Evolutionary conservation across 1,140 invertebrate genomes (phyloP), one percentile per base, ranked within the genome.

Genomic region (Dinothrombium tinctorium): DNA sequence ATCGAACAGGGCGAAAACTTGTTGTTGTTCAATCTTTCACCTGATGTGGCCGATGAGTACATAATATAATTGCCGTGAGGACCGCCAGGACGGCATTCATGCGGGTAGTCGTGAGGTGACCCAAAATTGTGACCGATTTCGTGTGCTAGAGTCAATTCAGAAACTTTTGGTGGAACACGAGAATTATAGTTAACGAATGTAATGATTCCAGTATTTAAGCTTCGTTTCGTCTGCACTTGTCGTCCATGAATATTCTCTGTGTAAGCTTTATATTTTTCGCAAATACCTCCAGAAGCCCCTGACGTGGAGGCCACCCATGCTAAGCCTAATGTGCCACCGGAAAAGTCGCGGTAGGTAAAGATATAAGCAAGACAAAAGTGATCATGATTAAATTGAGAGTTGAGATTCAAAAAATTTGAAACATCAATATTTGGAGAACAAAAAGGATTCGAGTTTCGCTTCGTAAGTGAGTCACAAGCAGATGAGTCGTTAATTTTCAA

Each of bases 91-190:
- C 80, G 69, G 59, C 87, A 89, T 56, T 83, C 74, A 14, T 69
- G 67, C 1, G 87, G 86, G 59, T 80, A 90, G 59, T 98, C 90
- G 60, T 96, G 90, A 76, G 84, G 83, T 17, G 89, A 94, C 43
- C 92, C 92, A 58, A 99, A 98, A 62, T 96, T 98, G 59, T 99
- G 92, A 26, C 92, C 90, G 53, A 98, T 92, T 68, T 99, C 92
- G 58, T 99, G 92, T 7, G 92, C 94, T 42, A 99, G 64, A 7
- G 92, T 99, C 11, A 99, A 61, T 55, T 96, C 89, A 5, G 87
- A 95, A 14, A 98, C 92, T 61, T 89, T 89, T 0, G 80, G 83
- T 42, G 79, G 89, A 15, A 98, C 90, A 35, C 84, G 63, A 55
- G 79, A 87, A 53, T 94, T 92, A 63, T 98, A 98, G 63, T 99